phyloP scores from a whole-genome alignment of 2,888 invertebrate species.

The Blera fallax region DNA sequence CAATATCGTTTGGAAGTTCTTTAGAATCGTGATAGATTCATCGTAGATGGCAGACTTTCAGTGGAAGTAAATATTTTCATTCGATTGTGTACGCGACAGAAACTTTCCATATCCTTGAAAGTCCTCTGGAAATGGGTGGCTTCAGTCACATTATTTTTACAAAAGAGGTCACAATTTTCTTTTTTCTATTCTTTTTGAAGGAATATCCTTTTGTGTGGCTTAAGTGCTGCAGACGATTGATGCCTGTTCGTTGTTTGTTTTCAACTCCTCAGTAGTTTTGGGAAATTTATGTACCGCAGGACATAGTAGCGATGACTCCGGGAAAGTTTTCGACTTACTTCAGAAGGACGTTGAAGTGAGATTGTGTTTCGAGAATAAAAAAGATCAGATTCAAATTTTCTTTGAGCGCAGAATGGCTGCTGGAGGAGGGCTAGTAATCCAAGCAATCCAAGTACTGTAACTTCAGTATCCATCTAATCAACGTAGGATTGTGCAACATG shows the following conservation, averaged over 20 bases:
- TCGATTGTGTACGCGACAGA: slow-evolving; percentile 17
- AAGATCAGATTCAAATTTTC: too few species aligned
- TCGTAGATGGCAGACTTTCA: background rate
- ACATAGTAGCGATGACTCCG: slow-evolving; percentile 1
- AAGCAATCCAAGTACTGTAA: too few species aligned
- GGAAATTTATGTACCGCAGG: slow-evolving; percentile 27
- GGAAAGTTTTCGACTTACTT: background rate
- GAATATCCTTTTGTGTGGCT: slow-evolving; percentile 4
- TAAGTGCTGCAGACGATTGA: slow-evolving; percentile 20
- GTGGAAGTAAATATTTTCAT: slow-evolving; percentile 17
- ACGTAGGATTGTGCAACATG: too few species aligned
- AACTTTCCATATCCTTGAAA: slow-evolving; percentile 14
- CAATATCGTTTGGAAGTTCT: background rate
- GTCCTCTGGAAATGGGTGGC: slow-evolving; percentile 3
- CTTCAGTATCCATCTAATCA: too few species aligned
- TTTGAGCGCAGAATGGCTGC: too few species aligned
- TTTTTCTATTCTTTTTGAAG: background rate
- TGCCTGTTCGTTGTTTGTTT: slow-evolving; percentile 39
- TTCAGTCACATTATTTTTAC: background rate
- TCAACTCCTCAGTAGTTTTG: slow-evolving; percentile 19
- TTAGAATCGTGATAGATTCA: background rate
- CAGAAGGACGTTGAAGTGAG: too few species aligned
- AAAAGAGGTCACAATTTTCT: too few species aligned
- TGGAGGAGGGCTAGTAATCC: too few species aligned
- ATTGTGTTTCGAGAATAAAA: too few species aligned